phyloP scores from a whole-genome alignment of 2,888 invertebrate genomes.

The Colostygia pectinataria region DNA sequence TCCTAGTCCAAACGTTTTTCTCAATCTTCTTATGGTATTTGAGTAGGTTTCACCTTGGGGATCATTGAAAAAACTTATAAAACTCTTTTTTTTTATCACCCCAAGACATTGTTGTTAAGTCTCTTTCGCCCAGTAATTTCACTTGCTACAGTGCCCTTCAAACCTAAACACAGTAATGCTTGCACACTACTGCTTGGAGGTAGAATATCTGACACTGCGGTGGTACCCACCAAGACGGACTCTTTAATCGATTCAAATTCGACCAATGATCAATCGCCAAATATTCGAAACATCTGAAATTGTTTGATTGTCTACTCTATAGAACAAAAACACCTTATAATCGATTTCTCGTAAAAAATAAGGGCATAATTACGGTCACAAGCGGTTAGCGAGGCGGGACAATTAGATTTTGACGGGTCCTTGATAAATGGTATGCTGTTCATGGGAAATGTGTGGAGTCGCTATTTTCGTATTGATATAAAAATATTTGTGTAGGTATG shows the following conservation, averaged over 20 bases:
- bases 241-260: slow-evolving; percentile 1
- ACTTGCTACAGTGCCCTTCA: no score
- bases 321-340: slow-evolving; percentile 63
- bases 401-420: slow-evolving; percentile 81
- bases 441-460: slow-evolving; percentile 53
- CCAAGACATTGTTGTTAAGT: no score
- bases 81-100: no score
- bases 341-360: slow-evolving; percentile 75
- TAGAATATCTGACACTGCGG: no score
- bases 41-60: no score
- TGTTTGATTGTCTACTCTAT: slow-evolving; percentile 50
- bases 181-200: no score
- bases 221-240: no score
- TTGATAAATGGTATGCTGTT: slow-evolving; percentile 75
- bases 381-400: slow-evolving; percentile 78
- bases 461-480: slow-evolving; percentile 28
- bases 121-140: no score
- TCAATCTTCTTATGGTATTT: no score
- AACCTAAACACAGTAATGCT: no score
- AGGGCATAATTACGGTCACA: slow-evolving; percentile 80
- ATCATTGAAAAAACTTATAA: no score
- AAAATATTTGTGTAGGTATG: not conserved
- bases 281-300: slow-evolving; percentile 70
- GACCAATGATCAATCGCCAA: slow-evolving; percentile 42
- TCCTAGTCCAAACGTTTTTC: no score